These are phyloP conservation scores for Patagioenas fasciata DNA, from an alignment of 2,113 vertebrate genomes.

Conservation along the genomic window DNA sequence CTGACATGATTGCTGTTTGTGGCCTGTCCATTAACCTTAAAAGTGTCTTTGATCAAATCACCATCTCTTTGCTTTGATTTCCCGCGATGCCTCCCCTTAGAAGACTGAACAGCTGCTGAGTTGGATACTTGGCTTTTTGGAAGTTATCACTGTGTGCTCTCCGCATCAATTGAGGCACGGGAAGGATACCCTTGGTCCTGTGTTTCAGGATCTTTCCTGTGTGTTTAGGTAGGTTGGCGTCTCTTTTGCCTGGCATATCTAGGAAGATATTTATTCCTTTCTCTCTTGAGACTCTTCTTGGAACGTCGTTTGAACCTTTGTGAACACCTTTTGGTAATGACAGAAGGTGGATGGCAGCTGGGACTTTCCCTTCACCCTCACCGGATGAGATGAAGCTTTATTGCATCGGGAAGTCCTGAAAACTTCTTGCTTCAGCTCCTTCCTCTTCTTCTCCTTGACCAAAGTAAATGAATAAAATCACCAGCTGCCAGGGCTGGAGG, in stretches of 20 bases:
- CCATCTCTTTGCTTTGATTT: conserved; percentile 37
- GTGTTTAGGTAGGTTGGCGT: not conserved
- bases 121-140: not conserved
- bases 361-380: not conserved
- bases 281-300: not conserved
- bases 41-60: conserved; percentile 21
- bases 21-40: conserved; percentile 33
- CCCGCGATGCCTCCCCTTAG: conserved; percentile 9
- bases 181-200: not conserved
- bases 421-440: not conserved
- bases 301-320: not conserved
- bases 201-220: not conserved
- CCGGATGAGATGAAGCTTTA: not conserved
- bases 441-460: too few species aligned
- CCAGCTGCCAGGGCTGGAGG: too few species aligned
- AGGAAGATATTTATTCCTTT: not conserved
- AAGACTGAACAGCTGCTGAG: not conserved
- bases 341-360: not conserved
- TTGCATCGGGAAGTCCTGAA: not conserved
- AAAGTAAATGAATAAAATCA: too few species aligned
- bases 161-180: not conserved
- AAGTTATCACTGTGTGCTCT: not conserved
- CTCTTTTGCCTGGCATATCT: not conserved
- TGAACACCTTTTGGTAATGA: not conserved
- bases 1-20: not conserved